Conservation (phyloP, 2,113 vertebrate genomes). For the Centropristis striata region DNA sequence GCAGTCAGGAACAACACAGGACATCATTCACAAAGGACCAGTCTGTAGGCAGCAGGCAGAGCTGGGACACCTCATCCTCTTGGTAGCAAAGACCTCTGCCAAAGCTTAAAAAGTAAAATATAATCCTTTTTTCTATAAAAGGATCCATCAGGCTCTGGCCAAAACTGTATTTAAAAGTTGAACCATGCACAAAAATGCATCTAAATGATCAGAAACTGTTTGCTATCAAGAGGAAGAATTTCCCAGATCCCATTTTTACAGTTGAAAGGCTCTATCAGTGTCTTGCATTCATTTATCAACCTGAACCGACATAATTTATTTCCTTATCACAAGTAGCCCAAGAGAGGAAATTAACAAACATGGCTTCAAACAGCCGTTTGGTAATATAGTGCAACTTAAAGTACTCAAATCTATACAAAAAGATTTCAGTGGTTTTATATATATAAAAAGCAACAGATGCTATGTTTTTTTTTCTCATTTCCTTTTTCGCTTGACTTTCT, state of each 20-base stretch:
- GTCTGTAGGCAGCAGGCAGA: constrained; percentile 80
- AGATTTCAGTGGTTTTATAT: constrained; percentile 76
- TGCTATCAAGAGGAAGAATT: constrained; percentile 66
- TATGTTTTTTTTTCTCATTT: constrained; percentile 54
- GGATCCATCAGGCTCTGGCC: neutral
- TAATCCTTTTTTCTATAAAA: neutral
- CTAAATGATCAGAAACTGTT: constrained; percentile 18
- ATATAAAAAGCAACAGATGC: constrained; percentile 70
- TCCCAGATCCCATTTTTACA: constrained; percentile 64
- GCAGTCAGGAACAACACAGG: constrained; percentile 69
- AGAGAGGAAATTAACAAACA: constrained; percentile 70
- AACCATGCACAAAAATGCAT: constrained; percentile 6
- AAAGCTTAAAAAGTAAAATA: constrained; percentile 21
- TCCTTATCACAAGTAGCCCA: constrained; percentile 78
- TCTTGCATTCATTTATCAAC: constrained; percentile 83
- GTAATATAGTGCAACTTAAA: constrained; percentile 88
- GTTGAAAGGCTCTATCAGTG: constrained; percentile 83
- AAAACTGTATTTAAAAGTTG: neutral
- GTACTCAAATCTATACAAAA: constrained; percentile 83
- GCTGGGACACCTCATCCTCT: constrained; percentile 55
- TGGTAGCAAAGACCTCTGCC: constrained; percentile 58
- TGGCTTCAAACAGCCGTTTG: constrained; percentile 64
- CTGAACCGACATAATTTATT: constrained; percentile 75
- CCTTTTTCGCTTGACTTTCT: constrained; percentile 40
- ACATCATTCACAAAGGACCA: constrained; percentile 81